Evolutionary conservation across 2,113 vertebrate species (phyloP).

Genomic region (Callopanchax toddi): DNA sequence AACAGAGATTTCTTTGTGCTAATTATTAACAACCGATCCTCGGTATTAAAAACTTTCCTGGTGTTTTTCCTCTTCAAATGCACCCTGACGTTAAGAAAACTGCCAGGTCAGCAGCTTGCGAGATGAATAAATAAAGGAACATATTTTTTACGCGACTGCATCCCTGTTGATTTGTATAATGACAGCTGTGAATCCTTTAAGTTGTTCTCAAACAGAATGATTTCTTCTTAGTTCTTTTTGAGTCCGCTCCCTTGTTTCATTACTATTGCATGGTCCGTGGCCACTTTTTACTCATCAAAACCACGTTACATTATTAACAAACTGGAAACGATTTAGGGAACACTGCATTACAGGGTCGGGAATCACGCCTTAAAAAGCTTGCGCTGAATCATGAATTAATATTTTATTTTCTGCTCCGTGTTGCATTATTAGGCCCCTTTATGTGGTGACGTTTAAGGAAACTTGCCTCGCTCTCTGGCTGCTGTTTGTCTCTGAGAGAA

Average conservation of each 20-base stretch:
- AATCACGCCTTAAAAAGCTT: conserved; percentile 65
- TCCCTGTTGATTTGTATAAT: conserved; percentile 70
- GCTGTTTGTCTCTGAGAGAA: conserved; percentile 46
- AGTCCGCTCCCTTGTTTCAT: conserved; percentile 74
- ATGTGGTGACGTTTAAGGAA: conserved; percentile 35
- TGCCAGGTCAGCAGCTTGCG: conserved; percentile 63
- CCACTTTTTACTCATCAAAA: conserved; percentile 73
- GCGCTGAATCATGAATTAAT: conserved; percentile 74
- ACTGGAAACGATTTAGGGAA: conserved; percentile 74
- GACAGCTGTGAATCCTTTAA: conserved; percentile 79
- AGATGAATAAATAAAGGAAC: conserved; percentile 77
- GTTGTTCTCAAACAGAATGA: conserved; percentile 75
- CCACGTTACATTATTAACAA: conserved; percentile 80
- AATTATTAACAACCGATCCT: conserved; percentile 22
- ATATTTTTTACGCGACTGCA: conserved; percentile 62
- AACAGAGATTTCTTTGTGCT: background rate
- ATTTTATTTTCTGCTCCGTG: conserved; percentile 50
- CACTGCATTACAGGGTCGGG: conserved; percentile 62
- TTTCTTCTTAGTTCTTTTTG: conserved; percentile 67
- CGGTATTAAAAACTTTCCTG: conserved; percentile 22
- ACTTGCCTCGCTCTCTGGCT: conserved; percentile 16
- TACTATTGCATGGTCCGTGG: conserved; percentile 79
- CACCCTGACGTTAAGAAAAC: conserved; percentile 53
- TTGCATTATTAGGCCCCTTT: conserved; percentile 60
- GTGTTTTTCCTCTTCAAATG: conserved; percentile 37